phyloP scores from a whole-genome alignment of 30 jellyfish, hydroid and myxozoan genomes.

The Pelagia noctiluca region DNA sequence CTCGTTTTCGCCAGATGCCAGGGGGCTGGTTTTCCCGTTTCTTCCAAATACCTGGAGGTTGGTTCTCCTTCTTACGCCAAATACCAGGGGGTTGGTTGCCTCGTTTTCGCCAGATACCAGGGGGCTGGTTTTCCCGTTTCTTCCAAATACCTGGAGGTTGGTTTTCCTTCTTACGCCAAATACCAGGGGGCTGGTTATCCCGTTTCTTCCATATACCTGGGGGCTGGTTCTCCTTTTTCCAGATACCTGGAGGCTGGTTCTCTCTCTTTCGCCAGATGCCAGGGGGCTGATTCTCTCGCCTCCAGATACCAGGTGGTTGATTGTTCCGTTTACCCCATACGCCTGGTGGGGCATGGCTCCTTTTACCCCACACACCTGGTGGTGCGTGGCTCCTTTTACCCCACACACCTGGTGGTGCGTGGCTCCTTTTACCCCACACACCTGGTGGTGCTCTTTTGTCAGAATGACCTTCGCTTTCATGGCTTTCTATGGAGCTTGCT shows the following conservation, averaged over 20 bases:
- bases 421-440: slow-evolving; percentile 30
- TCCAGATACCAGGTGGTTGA: slow-evolving; percentile 43
- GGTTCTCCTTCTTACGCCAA: slow-evolving; percentile 23
- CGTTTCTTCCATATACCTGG: slow-evolving; percentile 63
- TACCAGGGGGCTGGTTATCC: slow-evolving; percentile 57
- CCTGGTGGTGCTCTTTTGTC: slow-evolving; percentile 62
- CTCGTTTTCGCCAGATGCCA: slow-evolving; percentile 26
- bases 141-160: no score
- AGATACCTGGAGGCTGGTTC: slow-evolving; percentile 28
- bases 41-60: slow-evolving; percentile 17
- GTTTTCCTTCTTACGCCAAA: slow-evolving; percentile 18
- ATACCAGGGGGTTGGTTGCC: slow-evolving; percentile 41
- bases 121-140: slow-evolving; percentile 39
- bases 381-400: slow-evolving; percentile 19
- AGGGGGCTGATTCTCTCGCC: slow-evolving; percentile 20
- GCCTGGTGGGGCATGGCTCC: slow-evolving; percentile 25
- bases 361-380: slow-evolving; percentile 46
- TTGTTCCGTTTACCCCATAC: slow-evolving; percentile 19
- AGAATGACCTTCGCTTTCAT: no score
- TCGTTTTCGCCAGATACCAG: slow-evolving; percentile 30
- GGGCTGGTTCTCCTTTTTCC: slow-evolving; percentile 56
- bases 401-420: slow-evolving; percentile 48
- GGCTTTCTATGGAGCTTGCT: no score
- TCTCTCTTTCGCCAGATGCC: slow-evolving; percentile 39
- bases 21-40: slow-evolving; percentile 39